phyloP scores from a whole-genome alignment of 2,797 vertebrate genomes.

The Selene dorsalis region DNA sequence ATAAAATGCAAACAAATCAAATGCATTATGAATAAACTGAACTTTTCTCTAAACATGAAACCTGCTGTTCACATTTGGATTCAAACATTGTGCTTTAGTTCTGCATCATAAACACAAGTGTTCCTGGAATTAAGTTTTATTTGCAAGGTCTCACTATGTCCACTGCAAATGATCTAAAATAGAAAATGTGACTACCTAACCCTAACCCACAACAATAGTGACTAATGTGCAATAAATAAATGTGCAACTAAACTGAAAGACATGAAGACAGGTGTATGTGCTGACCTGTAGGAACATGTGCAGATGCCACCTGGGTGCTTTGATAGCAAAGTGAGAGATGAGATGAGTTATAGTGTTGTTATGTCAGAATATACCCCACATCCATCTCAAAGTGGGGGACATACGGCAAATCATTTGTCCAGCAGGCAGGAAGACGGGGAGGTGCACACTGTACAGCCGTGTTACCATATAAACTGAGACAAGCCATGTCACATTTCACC shows the following conservation, averaged over 20 bases:
- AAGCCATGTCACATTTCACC: too few relatives aligned
- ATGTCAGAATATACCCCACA: constrained; percentile 23
- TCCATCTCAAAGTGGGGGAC: constrained; percentile 30
- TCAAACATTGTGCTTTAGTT: background rate
- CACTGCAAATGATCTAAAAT: background rate
- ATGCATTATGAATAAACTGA: too few relatives aligned
- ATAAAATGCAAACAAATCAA: too few relatives aligned
- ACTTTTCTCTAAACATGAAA: too few relatives aligned
- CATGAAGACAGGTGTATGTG: background rate
- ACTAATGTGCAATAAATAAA: background rate
- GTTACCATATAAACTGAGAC: background rate
- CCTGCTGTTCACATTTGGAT: too few relatives aligned
- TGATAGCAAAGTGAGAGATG: background rate
- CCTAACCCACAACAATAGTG: background rate
- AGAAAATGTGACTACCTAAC: background rate
- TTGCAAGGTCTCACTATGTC: background rate
- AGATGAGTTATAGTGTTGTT: constrained; percentile 34
- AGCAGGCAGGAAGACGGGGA: background rate
- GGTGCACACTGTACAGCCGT: background rate
- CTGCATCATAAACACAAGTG: background rate
- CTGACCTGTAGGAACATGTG: constrained; percentile 20
- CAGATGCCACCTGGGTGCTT: constrained; percentile 1
- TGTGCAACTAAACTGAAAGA: background rate
- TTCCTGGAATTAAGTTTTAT: background rate
- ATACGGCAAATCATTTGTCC: constrained; percentile 3